Base-by-base conservation (phyloP, 2,113 vertebrate genomes). In the Psittacula cyanocephala region DNA sequence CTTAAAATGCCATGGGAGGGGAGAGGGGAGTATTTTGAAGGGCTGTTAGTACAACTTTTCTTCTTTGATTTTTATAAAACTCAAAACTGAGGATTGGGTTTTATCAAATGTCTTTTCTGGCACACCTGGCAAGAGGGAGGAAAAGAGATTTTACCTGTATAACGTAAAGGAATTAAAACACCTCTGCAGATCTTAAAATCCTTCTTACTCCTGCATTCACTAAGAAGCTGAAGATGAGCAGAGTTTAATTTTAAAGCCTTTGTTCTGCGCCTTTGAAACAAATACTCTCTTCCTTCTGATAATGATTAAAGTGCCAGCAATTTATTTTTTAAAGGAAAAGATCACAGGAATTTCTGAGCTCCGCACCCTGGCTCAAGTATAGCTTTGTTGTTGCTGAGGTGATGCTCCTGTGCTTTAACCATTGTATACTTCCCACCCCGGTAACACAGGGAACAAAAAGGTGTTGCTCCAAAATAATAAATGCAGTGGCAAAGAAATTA, bases 211-310 rank as follows among this genome's bases (percentile, higher is more conserved):
- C 64, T 47, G 25, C 69, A 62, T 93, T 96, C 60, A 35, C 39
- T 96, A 59, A 88, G 85, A 93, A 86, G 76, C 47, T 1, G 3
- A 86, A 29, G 79, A 93, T n/a, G 62, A 81, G 41, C 12, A 20
- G 67, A 89, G 46, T 76, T 80, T 79, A 79, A 95, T 95, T 95
- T 97, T 94, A 92, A 96, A 97, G 81, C 53, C 47, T 91, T 95
- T 6, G 0, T 91, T 95, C 93, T 60, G 20, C 14, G 43, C 43
- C 93, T 96, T 95, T 93, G 89, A 63, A 97, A 97, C 46, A 93
- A 90, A 95, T 16, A 7, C 39, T 78, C 49, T 86, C 50, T 57
- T 90, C 91, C 44, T 94, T 79, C 78, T 85, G 81, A 68, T 84
- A 97, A 84, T 94, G 90, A 96, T 95, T 93, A 62, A 97, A 97